phyloP scores from a whole-genome alignment of 1,140 invertebrate species.

The Drosophila pectinifera region DNA sequence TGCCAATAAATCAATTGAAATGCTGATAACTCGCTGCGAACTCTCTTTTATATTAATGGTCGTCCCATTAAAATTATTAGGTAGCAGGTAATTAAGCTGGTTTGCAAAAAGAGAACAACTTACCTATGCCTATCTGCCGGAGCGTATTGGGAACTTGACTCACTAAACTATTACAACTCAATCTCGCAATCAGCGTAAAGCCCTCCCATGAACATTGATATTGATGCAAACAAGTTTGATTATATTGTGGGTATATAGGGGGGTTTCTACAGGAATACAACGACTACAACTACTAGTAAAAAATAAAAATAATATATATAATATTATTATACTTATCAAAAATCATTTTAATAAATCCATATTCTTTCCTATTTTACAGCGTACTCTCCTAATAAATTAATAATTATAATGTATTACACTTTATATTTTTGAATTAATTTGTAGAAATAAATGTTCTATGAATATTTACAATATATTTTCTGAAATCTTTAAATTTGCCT shows the following conservation, averaged over 20 bases:
- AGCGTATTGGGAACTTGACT: slow-evolving; percentile 13
- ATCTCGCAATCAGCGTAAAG: slow-evolving; percentile 16
- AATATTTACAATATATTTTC: too few species aligned
- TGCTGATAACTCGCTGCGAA: slow-evolving; percentile 43
- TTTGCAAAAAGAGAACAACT: slow-evolving; percentile 6
- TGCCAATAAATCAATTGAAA: slow-evolving; percentile 64
- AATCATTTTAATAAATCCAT: too few species aligned
- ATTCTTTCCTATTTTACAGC: too few species aligned
- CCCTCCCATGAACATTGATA: slow-evolving; percentile 30
- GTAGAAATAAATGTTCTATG: too few species aligned
- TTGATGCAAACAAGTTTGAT: slow-evolving; percentile 25
- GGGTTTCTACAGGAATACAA: neutral
- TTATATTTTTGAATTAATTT: too few species aligned
- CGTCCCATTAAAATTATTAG: slow-evolving; percentile 7
- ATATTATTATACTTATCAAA: too few species aligned
- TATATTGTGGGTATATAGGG: neutral
- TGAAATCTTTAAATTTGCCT: too few species aligned
- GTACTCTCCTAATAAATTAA: too few species aligned
- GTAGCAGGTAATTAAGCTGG: slow-evolving; percentile 13
- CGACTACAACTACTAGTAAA: too few species aligned
- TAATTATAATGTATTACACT: too few species aligned
- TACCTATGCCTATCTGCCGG: slow-evolving; percentile 16
- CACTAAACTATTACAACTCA: slow-evolving; percentile 7
- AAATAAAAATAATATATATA: neutral
- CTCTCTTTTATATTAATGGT: slow-evolving; percentile 28